Base-by-base conservation (phyloP, 2,113 vertebrate genomes). In the Mohoua ochrocephala region DNA sequence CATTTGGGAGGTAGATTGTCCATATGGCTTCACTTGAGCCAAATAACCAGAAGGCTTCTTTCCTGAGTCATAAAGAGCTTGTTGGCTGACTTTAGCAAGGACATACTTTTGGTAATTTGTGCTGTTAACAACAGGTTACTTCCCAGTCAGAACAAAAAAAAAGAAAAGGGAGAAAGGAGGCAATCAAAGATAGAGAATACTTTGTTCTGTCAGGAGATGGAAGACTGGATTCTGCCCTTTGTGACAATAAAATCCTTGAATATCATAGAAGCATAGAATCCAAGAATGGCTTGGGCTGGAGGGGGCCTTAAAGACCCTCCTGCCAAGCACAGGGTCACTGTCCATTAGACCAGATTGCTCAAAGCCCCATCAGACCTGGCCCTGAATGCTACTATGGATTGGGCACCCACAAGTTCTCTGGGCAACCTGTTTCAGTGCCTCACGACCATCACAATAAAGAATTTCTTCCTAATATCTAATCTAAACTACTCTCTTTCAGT, bases 21-120 rank as follows among this genome's bases (percentile, higher is more conserved):
- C 95, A 94, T 94, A 92, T 94, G 93, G 69, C 60, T 91, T 39
- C 75, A 87, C 9, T 63, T 94, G 83, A 87, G 84, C 87, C 94
- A 96, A 97, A 94, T 91, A 87, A 89, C 61, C 88, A 82, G 45
- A 78, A 90, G 75, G 75, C 3, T 82, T 85, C 78, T 93, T 95
- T 84, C 96, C 88, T 96, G 85, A 94, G 61, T 94, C 84, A 92
- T 90, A 91, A 91, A 95, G 73, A 84, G 68, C 87, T 94, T 94
- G 41, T 92, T 97, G 91, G 63, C 91, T 93, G 87, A 94, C 79
- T 95, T 96, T 93, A 91, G n/a, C 63, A 96, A 93, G 89, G 71
- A 57, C 65, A 73, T 28, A 65, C 10, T 91, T 89, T 67, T 90
- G 26, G 88, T 92, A 45, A 74, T 39, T 93, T 94, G 20, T 86